phyloP scores from a whole-genome alignment of 2,113 vertebrate species.

The Coptodon bakossiorum region DNA sequence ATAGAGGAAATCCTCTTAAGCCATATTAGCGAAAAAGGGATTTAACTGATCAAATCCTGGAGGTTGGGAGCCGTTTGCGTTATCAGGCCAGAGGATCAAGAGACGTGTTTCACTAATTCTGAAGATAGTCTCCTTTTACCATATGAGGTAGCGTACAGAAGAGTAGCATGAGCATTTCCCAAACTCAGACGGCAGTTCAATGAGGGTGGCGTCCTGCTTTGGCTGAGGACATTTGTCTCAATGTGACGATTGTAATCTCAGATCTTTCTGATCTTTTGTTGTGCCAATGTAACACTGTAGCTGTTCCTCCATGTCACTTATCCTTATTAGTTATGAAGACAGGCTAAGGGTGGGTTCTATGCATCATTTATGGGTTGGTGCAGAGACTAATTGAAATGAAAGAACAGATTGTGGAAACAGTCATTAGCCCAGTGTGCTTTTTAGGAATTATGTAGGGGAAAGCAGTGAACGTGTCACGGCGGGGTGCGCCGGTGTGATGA shows the following conservation, averaged over 20 bases:
- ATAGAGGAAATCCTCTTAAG: constrained; percentile 44
- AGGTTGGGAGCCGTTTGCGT: neutral
- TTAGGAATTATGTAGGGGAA: neutral
- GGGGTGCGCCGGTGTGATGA: neutral
- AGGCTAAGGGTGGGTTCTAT: neutral
- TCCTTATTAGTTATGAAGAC: constrained; percentile 8
- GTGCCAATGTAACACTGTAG: neutral
- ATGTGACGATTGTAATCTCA: neutral
- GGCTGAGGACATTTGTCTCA: neutral
- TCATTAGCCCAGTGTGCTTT: neutral
- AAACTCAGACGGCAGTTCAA: neutral
- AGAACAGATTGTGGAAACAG: neutral
- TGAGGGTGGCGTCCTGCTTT: neutral
- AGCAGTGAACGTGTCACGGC: neutral
- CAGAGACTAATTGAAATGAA: constrained; percentile 11
- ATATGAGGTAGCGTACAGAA: neutral
- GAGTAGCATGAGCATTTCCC: rapidly evolving
- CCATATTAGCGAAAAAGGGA: constrained; percentile 15
- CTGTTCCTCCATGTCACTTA: neutral
- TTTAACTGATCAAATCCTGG: constrained; percentile 37
- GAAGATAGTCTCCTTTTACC: neutral
- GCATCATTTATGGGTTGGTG: neutral
- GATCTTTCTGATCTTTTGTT: neutral
- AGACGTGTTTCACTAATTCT: neutral
- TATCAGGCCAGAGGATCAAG: constrained; percentile 8